These are phyloP conservation scores for Dendronephthya gigantea DNA, from an alignment of 64 coral and sea anemone species.

Conservation along the genomic window DNA sequence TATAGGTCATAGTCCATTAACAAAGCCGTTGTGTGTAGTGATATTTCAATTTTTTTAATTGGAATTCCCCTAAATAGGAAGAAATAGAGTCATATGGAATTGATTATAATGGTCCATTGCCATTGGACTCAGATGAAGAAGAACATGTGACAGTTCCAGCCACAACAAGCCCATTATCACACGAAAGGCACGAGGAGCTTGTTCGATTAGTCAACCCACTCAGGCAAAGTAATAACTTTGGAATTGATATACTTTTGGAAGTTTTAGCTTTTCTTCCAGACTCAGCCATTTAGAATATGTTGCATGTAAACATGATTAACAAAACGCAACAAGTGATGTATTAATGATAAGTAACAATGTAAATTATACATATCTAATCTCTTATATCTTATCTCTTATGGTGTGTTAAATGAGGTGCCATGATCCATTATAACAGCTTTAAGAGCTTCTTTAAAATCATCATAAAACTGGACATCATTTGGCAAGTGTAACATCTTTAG, in stretches of 20 bases:
- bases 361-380: too few species aligned
- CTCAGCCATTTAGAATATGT: not conserved
- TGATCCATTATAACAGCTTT: not conserved
- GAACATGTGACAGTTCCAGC: not conserved
- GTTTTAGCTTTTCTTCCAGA: not conserved
- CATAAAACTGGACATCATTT: not conserved
- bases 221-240: not conserved
- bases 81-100: constrained; percentile 9
- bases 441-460: not conserved
- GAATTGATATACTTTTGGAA: not conserved
- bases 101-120: not conserved
- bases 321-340: too few species aligned
- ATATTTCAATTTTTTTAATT: not conserved
- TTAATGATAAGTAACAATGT: too few species aligned
- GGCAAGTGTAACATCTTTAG: not conserved
- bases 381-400: too few species aligned
- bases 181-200: not conserved
- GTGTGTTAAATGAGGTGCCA: not conserved
- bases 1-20: not conserved
- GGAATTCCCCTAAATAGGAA: not conserved
- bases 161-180: not conserved
- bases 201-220: not conserved
- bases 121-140: not conserved
- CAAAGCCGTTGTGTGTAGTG: too few species aligned
- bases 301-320: not conserved